These are phyloP conservation scores for Typhlomys cinereus DNA, from an alignment of 2,113 vertebrate species.

Conservation along the genomic window DNA sequence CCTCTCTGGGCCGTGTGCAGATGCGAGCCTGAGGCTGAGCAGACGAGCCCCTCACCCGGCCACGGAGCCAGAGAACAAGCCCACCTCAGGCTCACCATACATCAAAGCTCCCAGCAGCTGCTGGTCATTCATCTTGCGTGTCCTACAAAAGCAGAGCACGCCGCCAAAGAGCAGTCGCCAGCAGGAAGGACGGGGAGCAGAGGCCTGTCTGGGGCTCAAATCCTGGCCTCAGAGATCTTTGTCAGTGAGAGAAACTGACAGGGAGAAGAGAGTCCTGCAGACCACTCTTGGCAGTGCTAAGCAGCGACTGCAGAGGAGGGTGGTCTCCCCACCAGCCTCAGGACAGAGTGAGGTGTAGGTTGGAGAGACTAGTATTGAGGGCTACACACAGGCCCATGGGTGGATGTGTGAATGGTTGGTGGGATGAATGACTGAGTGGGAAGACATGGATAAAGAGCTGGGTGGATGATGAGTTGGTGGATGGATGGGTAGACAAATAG, in stretches of 20 bases:
- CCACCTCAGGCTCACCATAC: accelerated
- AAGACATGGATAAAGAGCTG: not conserved
- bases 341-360: not conserved
- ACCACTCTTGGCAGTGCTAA: accelerated
- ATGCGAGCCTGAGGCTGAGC: accelerated
- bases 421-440: not conserved
- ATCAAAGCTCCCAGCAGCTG: accelerated
- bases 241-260: not conserved
- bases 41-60: accelerated
- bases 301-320: accelerated
- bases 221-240: not conserved
- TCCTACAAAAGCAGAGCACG: accelerated
- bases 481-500: not conserved
- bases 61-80: accelerated
- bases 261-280: accelerated
- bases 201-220: no score
- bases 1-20: accelerated
- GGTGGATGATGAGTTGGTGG: not conserved
- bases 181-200: not conserved
- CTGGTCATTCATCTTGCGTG: accelerated
- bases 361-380: accelerated
- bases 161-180: not conserved
- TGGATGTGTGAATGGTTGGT: not conserved
- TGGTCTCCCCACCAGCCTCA: accelerated
- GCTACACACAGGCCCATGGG: no score